Base-by-base conservation (phyloP, 2,888 invertebrate species). In the Torymus auratus region DNA sequence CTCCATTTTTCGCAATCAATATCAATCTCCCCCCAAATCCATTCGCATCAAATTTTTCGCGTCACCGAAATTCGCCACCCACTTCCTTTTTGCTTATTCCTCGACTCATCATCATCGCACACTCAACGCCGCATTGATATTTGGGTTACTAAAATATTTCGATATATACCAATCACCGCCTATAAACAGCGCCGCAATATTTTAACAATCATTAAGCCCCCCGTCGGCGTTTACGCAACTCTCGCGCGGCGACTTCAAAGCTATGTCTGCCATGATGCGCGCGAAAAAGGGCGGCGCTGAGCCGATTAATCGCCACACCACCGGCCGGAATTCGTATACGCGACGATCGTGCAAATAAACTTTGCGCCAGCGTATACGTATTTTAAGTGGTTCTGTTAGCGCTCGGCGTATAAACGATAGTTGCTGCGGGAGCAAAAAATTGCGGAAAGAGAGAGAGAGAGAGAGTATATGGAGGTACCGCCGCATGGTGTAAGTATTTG, bases 331-430 rank as follows among this genome's bases (percentile, higher is more conserved):
- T 80, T 65, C 28, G 56, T 68, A 41, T 28, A 28, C 28, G 62
- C 23, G 56, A 2, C 58, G 70, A 60, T 80, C 17, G 15, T 14
- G 61, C 62, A 76, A 80, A 80, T 72, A 72, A 76, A 62, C 76
- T 67, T 50, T 5, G 15, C 20, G 12, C 13, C 13, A 52, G 13
- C 13, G 2, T 12, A 5, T 12, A 50, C 55, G 72, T 68, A 70
- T 78, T 78, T 80, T 70, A 74, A 80, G 74, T 74, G 70, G 56
- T 69, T 73, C 55, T 73, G 55, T 50, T 74, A 73, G 62, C 56
- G 41, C 62, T 69, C 20, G 14, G 41, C 41, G 41, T 41, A 41
- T 7, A 41, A 28, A 28, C 41, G 41, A 5, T 3, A 28, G 28
- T 5, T 0, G 7, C 7, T 7, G 41, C 41, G 5, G 41, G 41